Evolutionary conservation across 2,888 invertebrate genomes (phyloP).

Genomic region (Drosophila sordidula): DNA sequence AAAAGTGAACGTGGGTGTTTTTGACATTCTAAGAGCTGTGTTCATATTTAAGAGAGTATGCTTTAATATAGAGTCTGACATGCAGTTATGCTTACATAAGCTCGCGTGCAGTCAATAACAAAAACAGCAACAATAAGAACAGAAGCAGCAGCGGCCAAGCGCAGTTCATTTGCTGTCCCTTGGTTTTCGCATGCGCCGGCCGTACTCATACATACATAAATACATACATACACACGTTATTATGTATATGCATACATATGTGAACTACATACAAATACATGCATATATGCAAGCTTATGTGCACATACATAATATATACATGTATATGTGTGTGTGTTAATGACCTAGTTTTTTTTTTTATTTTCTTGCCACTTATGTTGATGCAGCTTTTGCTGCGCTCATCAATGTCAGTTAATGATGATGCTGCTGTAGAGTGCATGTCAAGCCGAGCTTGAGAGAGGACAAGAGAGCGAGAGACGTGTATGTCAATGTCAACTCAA

Average conservation of each 20-base stretch:
- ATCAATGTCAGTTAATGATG: slow-evolving; percentile 56
- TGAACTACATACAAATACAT: slow-evolving; percentile 6
- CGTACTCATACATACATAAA: slow-evolving; percentile 7
- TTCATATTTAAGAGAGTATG: background rate
- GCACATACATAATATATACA: background rate
- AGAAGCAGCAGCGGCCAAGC: slow-evolving; percentile 22
- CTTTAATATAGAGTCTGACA: slow-evolving; percentile 19
- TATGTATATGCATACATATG: background rate
- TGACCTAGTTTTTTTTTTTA: slow-evolving; percentile 52
- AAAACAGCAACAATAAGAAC: slow-evolving; percentile 7
- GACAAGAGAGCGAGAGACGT: background rate
- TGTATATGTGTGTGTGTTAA: slow-evolving; percentile 45
- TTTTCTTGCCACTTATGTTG: slow-evolving; percentile 35
- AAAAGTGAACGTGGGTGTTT: slow-evolving; percentile 19
- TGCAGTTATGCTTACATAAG: slow-evolving; percentile 60
- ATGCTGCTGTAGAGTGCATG: slow-evolving; percentile 31
- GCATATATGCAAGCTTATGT: slow-evolving; percentile 6
- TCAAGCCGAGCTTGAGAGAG: slow-evolving; percentile 9
- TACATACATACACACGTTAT: background rate
- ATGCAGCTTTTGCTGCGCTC: slow-evolving; percentile 33
- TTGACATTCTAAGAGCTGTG: background rate
- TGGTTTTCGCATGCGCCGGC: slow-evolving; percentile 64
- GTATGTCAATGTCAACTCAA: slow-evolving; percentile 47
- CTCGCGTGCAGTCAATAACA: slow-evolving; percentile 42
- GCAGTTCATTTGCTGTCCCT: slow-evolving; percentile 36